Conservation (phyloP, 2,888 invertebrate genomes). For the Candidula unifasciata region DNA sequence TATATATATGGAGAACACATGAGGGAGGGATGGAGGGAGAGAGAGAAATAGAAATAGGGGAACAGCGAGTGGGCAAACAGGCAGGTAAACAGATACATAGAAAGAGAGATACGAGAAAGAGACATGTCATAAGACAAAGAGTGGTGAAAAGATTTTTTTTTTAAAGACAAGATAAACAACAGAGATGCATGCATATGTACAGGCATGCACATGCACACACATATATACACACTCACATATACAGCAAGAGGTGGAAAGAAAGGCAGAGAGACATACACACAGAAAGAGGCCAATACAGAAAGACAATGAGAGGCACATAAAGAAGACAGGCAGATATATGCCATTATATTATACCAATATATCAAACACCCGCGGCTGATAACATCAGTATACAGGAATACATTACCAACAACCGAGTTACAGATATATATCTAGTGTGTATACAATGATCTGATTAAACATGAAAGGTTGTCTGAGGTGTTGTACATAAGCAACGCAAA, state of each 20-base stretch:
- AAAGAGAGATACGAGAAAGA: conserved; percentile 1
- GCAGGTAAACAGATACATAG: neutral
- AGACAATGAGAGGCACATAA: too few relatives aligned
- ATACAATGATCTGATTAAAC: neutral
- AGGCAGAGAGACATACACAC: too few relatives aligned
- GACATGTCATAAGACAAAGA: too few relatives aligned
- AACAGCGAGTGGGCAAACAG: neutral
- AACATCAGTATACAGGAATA: too few relatives aligned
- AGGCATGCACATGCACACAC: too few relatives aligned
- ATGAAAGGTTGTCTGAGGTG: neutral
- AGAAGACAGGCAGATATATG: too few relatives aligned
- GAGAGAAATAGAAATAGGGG: conserved; percentile 24
- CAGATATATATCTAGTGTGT: neutral
- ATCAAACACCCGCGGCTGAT: neutral
- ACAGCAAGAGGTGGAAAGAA: too few relatives aligned
- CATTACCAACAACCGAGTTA: neutral
- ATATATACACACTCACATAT: too few relatives aligned
- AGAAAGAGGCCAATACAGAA: too few relatives aligned
- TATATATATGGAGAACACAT: too few relatives aligned
- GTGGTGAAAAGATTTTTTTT: neutral
- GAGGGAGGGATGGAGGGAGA: neutral
- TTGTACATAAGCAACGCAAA: neutral
- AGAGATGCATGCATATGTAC: neutral
- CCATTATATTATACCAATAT: neutral
- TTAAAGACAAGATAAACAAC: neutral